A percentile compares a stretch with the other conserved stretches of the same genome.
Conservation (phyloP, 2,888 invertebrate species). For the Eustalomyia histrio region DNA sequence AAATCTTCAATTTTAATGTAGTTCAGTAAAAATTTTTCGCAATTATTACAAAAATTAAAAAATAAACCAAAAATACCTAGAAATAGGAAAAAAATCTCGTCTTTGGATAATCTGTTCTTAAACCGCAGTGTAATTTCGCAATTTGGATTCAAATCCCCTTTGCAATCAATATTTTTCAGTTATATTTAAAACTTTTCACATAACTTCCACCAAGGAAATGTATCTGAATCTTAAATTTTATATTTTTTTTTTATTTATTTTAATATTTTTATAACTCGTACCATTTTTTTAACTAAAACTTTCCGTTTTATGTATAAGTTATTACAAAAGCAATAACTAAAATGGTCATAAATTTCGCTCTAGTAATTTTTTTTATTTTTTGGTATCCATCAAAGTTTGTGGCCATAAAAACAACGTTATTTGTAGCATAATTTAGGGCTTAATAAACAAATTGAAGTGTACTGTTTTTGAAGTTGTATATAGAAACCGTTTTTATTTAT, state of each 20-base stretch:
- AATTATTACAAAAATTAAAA: too few species aligned
- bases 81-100: too few species aligned
- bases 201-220: too few species aligned
- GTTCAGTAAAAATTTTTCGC: too few species aligned
- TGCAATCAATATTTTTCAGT: too few species aligned
- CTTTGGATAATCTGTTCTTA: too few species aligned
- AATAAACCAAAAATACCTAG: too few species aligned
- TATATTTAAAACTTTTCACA: too few species aligned
- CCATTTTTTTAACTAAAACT: background rate
- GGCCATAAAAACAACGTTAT: constrained; percentile 9
- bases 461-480: constrained; percentile 10
- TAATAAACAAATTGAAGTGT: constrained; percentile 16
- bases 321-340: constrained; percentile 16
- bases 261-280: background rate
- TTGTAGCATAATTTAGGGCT: constrained; percentile 22
- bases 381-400: background rate
- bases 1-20: too few species aligned
- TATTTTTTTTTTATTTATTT: too few species aligned
- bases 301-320: background rate
- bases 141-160: too few species aligned
- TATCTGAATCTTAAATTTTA: background rate
- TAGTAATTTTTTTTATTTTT: constrained; percentile 2
- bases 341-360: constrained; percentile 18
- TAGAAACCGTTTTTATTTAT: constrained; percentile 1
- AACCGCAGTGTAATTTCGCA: too few species aligned